Evolutionary conservation across 2,797 vertebrate species (phyloP).

Genomic region (Kryptolebias ocellatus): DNA sequence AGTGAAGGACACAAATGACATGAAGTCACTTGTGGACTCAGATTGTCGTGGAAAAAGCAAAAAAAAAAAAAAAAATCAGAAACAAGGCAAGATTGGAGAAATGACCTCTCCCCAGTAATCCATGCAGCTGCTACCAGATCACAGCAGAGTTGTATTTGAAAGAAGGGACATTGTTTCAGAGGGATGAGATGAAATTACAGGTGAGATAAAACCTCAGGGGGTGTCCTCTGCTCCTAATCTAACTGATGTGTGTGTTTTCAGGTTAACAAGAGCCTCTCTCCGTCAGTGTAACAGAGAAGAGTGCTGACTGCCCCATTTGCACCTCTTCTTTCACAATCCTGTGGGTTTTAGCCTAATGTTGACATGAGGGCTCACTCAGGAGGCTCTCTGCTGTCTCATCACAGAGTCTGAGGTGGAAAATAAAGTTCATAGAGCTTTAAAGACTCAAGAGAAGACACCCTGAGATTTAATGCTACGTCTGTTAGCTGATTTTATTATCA

Average conservation of each 20-base stretch:
- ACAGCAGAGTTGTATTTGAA: not conserved
- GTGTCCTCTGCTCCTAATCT: conserved; percentile 57
- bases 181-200: conserved; percentile 64
- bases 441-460: conserved; percentile 37
- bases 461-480: not conserved
- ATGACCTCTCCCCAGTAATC: not conserved
- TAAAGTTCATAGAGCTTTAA: conserved; percentile 56
- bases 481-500: too few species aligned
- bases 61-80: not conserved
- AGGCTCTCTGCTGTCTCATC: conserved; percentile 45
- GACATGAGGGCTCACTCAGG: conserved; percentile 70
- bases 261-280: conserved; percentile 60
- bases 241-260: conserved; percentile 60
- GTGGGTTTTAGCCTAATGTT: conserved; percentile 55
- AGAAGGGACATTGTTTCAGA: conserved; percentile 25
- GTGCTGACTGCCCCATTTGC: conserved; percentile 64
- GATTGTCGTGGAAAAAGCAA: not conserved
- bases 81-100: not conserved
- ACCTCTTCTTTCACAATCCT: conserved; percentile 68
- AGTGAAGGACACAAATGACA: conserved; percentile 4
- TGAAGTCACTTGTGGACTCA: not conserved
- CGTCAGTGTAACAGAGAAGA: conserved; percentile 73
- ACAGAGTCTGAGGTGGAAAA: conserved; percentile 47
- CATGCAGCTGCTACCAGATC: not conserved
- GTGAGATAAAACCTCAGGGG: conserved; percentile 69